Evolutionary conservation across 2,888 invertebrate species (phyloP).

Genomic region (Malthinus seriepunctatus): DNA sequence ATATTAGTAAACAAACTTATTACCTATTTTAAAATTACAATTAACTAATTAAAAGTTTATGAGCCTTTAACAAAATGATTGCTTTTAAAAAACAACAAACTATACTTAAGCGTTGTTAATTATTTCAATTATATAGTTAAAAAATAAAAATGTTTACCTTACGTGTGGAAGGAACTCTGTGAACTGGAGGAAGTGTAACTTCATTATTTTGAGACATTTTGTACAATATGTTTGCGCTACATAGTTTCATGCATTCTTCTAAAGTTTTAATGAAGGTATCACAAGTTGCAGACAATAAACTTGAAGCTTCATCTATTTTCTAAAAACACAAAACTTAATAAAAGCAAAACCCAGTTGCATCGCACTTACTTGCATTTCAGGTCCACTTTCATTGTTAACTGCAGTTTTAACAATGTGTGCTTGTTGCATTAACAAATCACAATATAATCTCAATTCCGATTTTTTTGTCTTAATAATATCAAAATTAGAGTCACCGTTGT

Average conservation of each 20-base stretch:
- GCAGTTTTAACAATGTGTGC: constrained; percentile 75
- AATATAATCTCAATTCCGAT: constrained; percentile 77
- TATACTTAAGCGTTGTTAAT: background rate
- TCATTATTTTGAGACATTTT: constrained; percentile 48
- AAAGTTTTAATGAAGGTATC: constrained; percentile 82
- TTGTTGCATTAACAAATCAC: constrained; percentile 84
- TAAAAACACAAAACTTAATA: constrained; percentile 49
- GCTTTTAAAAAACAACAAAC: constrained; percentile 5
- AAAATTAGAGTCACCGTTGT: constrained; percentile 49
- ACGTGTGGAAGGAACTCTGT: constrained; percentile 41
- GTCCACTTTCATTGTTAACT: constrained; percentile 60
- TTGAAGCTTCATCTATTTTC: constrained; percentile 74
- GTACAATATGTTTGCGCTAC: constrained; percentile 54
- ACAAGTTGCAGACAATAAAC: constrained; percentile 75
- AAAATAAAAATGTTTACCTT: constrained; percentile 35
- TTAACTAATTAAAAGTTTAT: constrained; percentile 6
- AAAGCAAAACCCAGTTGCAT: background rate
- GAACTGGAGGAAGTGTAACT: constrained; percentile 44
- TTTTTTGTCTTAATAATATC: constrained; percentile 72
- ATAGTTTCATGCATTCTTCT: constrained; percentile 76
- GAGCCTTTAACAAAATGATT: constrained; percentile 12
- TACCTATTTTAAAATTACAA: constrained; percentile 4
- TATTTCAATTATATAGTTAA: background rate
- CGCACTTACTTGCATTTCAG: constrained; percentile 61
- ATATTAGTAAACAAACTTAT: too few relatives aligned